phyloP scores from a whole-genome alignment of 2,113 vertebrate genomes.

The Campylorhamphus procurvoides region DNA sequence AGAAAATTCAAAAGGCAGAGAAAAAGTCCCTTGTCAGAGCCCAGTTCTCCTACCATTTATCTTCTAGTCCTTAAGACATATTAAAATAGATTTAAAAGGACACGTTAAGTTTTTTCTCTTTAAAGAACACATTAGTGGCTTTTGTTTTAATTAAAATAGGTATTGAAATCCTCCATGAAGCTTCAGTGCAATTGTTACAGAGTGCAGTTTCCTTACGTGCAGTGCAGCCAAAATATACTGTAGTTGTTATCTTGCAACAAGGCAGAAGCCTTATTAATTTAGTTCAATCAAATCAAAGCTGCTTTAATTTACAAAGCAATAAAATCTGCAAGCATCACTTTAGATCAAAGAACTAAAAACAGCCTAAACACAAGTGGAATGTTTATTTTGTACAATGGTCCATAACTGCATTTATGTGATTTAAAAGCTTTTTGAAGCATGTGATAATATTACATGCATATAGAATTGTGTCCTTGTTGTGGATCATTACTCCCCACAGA shows the following conservation, averaged over 20 bases:
- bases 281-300: constrained; percentile 81
- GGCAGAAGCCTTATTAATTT: constrained; percentile 83
- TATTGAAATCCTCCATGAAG: constrained; percentile 83
- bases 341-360: constrained; percentile 80
- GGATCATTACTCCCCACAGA: constrained; percentile 88
- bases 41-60: constrained; percentile 51
- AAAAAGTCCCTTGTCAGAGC: constrained; percentile 59
- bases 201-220: constrained; percentile 71
- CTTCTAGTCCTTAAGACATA: constrained; percentile 82
- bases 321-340: constrained; percentile 73
- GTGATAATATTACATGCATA: constrained; percentile 84
- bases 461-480: constrained; percentile 82
- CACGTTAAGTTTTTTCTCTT: constrained; percentile 71
- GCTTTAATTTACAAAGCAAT: constrained; percentile 82
- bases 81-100: constrained; percentile 81
- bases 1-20: neutral
- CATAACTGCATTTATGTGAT: constrained; percentile 88
- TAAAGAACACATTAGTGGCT: constrained; percentile 78
- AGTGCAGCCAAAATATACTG: constrained; percentile 53
- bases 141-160: constrained; percentile 86
- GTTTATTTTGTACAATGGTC: constrained; percentile 91
- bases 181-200: constrained; percentile 76
- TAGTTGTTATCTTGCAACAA: constrained; percentile 73
- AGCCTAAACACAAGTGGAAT: constrained; percentile 84
- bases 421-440: constrained; percentile 86